phyloP scores from a whole-genome alignment of 2,113 vertebrate genomes.

The Tetrax tetrax region DNA sequence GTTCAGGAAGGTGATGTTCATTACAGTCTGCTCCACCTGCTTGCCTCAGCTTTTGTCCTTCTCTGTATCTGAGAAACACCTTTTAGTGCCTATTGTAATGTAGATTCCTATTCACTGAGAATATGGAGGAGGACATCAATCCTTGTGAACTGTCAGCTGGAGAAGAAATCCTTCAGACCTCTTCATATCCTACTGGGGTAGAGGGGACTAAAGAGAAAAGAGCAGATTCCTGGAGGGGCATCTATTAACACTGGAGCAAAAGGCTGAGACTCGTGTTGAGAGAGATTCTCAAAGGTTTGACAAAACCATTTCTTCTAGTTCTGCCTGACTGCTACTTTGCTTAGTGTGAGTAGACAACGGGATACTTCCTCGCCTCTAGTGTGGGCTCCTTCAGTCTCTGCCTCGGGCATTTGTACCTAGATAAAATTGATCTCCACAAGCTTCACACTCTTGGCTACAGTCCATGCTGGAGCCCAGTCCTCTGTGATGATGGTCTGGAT shows the following conservation, averaged over 20 bases:
- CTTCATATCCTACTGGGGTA: not conserved
- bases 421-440: conserved; percentile 12
- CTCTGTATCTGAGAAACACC: not conserved
- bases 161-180: not conserved
- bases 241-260: not conserved
- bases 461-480: not conserved
- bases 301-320: not conserved
- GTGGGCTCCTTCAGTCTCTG: not conserved
- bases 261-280: not conserved
- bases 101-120: not conserved
- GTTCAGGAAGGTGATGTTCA: not conserved
- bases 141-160: not conserved
- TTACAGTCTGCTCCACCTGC: not conserved
- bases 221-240: not conserved
- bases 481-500: not conserved
- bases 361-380: not conserved
- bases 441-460: not conserved
- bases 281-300: not conserved
- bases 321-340: not conserved
- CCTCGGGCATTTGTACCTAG: conserved; percentile 19
- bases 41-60: not conserved
- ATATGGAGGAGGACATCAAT: not conserved
- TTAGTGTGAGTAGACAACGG: not conserved
- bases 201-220: not conserved
- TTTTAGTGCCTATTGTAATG: not conserved